Evolutionary conservation across 1,140 invertebrate species (phyloP).

Genomic region (Hormaphis cornu): DNA sequence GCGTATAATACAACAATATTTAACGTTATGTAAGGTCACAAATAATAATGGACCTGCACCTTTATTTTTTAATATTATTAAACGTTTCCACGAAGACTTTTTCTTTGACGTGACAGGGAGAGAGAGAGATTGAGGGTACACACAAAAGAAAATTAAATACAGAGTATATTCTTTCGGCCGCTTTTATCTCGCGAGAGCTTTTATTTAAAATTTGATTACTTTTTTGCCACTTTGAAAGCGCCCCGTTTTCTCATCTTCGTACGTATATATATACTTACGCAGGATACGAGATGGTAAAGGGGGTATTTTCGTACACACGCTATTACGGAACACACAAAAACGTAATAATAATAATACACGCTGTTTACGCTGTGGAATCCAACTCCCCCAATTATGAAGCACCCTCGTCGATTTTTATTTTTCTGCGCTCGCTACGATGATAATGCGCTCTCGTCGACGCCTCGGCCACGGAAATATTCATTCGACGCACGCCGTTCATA

Average conservation of each 20-base stretch:
- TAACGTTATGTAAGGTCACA: not conserved
- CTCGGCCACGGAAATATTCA: no score
- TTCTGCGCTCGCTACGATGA: not conserved
- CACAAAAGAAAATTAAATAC: conserved; percentile 30
- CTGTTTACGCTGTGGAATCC: not conserved
- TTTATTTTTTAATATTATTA: conserved; percentile 9
- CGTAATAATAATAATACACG: no score
- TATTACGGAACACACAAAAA: no score
- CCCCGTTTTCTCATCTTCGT: conserved; percentile 22
- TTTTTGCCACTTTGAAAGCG: conserved; percentile 31
- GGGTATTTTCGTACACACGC: not conserved
- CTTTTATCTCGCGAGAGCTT: conserved; percentile 18
- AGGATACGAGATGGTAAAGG: conserved; percentile 7
- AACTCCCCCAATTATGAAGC: conserved; percentile 16
- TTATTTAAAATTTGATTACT: conserved; percentile 33
- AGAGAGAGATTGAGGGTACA: no score
- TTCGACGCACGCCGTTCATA: no score
- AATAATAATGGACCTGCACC: not conserved
- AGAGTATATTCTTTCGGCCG: conserved; percentile 7
- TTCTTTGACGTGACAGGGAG: conserved; percentile 16
- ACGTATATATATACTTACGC: no score
- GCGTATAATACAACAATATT: not conserved
- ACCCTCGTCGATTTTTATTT: not conserved
- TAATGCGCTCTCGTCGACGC: no score
- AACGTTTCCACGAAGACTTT: conserved; percentile 14